Conservation (phyloP, 2,113 vertebrate species). For the Tychaedon coryphoeus region DNA sequence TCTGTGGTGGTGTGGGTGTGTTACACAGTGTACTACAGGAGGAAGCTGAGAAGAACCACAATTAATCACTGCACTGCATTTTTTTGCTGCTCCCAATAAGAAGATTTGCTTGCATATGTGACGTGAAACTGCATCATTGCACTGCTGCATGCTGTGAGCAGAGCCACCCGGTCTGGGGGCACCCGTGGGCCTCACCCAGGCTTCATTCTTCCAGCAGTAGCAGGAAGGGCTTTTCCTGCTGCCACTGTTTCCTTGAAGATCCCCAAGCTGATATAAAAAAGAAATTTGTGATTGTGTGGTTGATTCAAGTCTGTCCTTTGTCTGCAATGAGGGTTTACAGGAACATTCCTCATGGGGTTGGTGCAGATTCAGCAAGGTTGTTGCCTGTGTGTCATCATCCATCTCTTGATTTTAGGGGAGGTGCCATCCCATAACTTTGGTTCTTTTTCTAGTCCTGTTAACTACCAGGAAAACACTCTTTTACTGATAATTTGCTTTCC, state of each 20-base stretch:
- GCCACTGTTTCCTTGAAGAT: background rate
- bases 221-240: background rate
- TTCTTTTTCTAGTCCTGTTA: background rate
- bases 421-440: background rate
- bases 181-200: background rate
- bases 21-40: background rate
- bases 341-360: background rate
- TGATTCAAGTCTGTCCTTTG: background rate
- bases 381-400: background rate
- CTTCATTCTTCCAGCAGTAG: background rate
- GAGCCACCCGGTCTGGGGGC: fast-evolving
- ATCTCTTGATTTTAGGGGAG: background rate
- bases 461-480: background rate
- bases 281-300: background rate
- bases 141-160: background rate
- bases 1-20: background rate
- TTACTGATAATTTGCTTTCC: background rate
- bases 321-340: background rate
- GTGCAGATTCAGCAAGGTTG: fast-evolving
- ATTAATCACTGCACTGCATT: background rate
- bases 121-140: background rate
- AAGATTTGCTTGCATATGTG: background rate
- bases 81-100: background rate
- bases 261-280: background rate
- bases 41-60: background rate